Conservation (phyloP, 2,888 invertebrate species). For the Heteropelma amictum region DNA sequence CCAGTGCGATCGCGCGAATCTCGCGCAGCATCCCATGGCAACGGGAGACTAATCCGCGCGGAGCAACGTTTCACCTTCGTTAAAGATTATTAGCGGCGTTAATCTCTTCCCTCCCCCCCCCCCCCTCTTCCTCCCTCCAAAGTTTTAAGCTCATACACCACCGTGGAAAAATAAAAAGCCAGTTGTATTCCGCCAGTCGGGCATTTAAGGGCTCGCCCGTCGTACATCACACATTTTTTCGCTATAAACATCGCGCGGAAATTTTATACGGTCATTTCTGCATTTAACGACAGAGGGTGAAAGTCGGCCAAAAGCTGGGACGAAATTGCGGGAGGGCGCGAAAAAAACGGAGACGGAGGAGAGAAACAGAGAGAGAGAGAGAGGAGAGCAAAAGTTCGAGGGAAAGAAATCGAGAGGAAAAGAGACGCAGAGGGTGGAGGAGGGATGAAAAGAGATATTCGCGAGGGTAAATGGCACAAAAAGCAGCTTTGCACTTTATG, state of each 20-base stretch:
- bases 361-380: not conserved
- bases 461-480: constrained; percentile 16
- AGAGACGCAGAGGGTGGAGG: not conserved
- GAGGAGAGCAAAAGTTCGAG: not conserved
- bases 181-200: too few species aligned
- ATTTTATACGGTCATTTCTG: constrained; percentile 38
- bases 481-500: constrained; percentile 47
- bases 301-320: constrained; percentile 35
- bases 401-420: not conserved
- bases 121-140: not conserved
- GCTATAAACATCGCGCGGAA: constrained; percentile 12
- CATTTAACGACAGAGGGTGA: constrained; percentile 48
- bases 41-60: not conserved
- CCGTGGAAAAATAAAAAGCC: too few species aligned
- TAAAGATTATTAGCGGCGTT: not conserved
- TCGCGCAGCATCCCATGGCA: too few species aligned
- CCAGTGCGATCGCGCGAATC: too few species aligned
- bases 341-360: too few species aligned
- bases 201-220: not conserved
- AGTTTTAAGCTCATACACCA: not conserved
- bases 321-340: constrained; percentile 1
- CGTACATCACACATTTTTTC: not conserved
- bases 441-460: not conserved
- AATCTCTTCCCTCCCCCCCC: not conserved
- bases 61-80: not conserved